A percentile compares a stretch with the other conserved stretches of the same genome.
phyloP scores from a whole-genome alignment of 2,888 invertebrate species.

The Caprella mutica region DNA sequence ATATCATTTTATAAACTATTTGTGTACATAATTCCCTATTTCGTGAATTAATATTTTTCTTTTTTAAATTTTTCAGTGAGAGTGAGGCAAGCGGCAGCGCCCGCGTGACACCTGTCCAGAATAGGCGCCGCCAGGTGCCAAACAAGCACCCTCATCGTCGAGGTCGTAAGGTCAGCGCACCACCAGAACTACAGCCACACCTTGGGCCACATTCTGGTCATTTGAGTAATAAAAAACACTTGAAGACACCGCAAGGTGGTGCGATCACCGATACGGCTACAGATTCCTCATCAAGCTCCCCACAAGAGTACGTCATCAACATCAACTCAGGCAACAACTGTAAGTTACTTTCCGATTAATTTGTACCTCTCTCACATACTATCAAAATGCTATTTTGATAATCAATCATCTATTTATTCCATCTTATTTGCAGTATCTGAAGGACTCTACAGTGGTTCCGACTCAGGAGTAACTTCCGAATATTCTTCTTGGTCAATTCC shows the following conservation, averaged over 20 bases:
- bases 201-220: constrained; percentile 14
- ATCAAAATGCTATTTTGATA: too few relatives aligned
- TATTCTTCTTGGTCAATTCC: constrained; percentile 32
- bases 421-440: constrained; percentile 18
- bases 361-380: too few relatives aligned
- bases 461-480: constrained; percentile 33
- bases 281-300: background rate
- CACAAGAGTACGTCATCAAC: constrained; percentile 22
- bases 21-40: background rate
- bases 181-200: constrained; percentile 33
- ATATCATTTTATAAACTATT: background rate
- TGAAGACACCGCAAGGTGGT: constrained; percentile 16
- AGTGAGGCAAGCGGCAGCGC: constrained; percentile 32
- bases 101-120: constrained; percentile 20
- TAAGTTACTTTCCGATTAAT: too few relatives aligned
- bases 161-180: constrained; percentile 34
- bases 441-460: constrained; percentile 31
- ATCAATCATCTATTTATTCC: too few relatives aligned
- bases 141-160: constrained; percentile 30
- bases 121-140: constrained; percentile 18
- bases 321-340: constrained; percentile 17
- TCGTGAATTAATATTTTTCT: background rate
- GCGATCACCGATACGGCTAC: constrained; percentile 26
- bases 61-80: constrained; percentile 21
- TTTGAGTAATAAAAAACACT: constrained; percentile 2